Percentiles rank a stretch among this genome's conserved stretches.
phyloP scores from a whole-genome alignment of 2,888 invertebrate genomes.

The Syrphus vitripennis region DNA sequence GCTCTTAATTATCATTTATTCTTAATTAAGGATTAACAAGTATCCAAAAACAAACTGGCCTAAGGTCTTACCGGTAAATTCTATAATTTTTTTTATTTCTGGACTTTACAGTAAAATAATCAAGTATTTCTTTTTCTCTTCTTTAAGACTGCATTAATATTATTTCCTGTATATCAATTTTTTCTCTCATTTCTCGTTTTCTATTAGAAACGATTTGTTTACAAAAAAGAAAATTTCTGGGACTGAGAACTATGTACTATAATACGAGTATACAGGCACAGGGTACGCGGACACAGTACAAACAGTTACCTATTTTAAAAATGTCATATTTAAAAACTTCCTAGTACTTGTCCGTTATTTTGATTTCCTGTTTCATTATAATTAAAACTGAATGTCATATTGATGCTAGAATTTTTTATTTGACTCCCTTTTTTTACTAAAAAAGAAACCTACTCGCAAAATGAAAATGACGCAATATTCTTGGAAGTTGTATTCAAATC shows the following conservation, averaged over 20 bases:
- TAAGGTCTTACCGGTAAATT: too few relatives aligned
- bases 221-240: background rate
- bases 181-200: background rate
- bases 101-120: too few relatives aligned
- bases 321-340: slow-evolving; percentile 19
- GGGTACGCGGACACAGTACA: too few relatives aligned
- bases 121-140: background rate
- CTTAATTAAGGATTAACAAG: too few relatives aligned
- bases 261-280: too few relatives aligned
- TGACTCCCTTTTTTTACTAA: background rate
- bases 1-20: too few relatives aligned
- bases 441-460: background rate
- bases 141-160: background rate
- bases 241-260: background rate
- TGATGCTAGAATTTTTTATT: slow-evolving; percentile 3
- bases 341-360: slow-evolving; percentile 34
- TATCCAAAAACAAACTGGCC: too few relatives aligned
- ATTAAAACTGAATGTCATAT: slow-evolving; percentile 25
- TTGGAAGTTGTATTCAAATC: background rate
- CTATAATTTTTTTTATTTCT: too few relatives aligned
- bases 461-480: background rate
- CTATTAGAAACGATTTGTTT: slow-evolving; percentile 38
- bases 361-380: slow-evolving; percentile 57
- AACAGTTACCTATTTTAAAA: too few relatives aligned
- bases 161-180: slow-evolving; percentile 13